Evolutionary conservation across 1,140 invertebrate species (phyloP).

Genomic region (Contarinia nasturtii): DNA sequence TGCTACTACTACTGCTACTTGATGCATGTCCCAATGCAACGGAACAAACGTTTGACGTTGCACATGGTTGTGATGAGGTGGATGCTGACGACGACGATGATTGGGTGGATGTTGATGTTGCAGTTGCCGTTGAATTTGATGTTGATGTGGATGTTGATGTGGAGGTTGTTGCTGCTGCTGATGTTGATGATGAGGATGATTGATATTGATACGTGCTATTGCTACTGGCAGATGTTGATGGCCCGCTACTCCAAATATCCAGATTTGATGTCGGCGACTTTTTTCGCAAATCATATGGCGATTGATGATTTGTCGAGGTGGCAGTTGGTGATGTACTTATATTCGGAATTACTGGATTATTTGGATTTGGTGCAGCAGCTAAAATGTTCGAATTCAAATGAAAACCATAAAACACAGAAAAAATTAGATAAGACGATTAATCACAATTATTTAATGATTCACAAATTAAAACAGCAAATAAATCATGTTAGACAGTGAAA

Average conservation of each 20-base stretch:
- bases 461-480: no score
- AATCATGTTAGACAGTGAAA: background rate
- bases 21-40: no score
- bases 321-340: conserved; percentile 9
- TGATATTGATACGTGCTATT: background rate
- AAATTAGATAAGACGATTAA: no score
- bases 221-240: conserved; percentile 17
- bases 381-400: background rate
- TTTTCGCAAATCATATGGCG: conserved; percentile 65
- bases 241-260: conserved; percentile 26
- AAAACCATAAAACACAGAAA: no score
- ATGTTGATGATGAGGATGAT: conserved; percentile 15
- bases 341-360: conserved; percentile 3
- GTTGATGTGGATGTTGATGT: conserved; percentile 8
- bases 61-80: background rate
- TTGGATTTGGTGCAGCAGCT: conserved; percentile 1
- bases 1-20: background rate
- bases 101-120: conserved; percentile 9
- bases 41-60: no score
- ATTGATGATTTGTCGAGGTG: conserved; percentile 41
- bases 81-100: background rate
- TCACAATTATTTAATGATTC: no score
- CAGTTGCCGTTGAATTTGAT: conserved; percentile 11
- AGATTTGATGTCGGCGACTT: conserved; percentile 55
- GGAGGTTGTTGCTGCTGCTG: conserved; percentile 12